Base-by-base conservation (phyloP, 2,888 invertebrate genomes). In the Marasmarcha lunaedactyla region DNA sequence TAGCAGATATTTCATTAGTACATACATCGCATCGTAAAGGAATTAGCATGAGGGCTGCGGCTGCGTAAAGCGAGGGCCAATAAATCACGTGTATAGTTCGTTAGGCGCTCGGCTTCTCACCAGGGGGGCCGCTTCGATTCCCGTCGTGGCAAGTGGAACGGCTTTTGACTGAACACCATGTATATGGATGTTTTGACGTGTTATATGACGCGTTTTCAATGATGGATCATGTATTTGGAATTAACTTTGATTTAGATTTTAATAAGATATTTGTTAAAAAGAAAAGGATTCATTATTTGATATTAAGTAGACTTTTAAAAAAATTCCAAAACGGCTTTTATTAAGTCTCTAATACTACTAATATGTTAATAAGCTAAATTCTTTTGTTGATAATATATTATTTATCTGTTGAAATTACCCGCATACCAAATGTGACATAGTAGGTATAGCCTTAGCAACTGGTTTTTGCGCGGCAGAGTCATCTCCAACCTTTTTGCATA, bases 121-220 rank as follows among this genome's bases (percentile, higher is more conserved):
- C 49, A 51, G 76, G 55, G 81, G 77, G 67, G 70, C 71, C 71
- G 52, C 63, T 76, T 73, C 74, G 72, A 68, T 65, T 67, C 78
- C 69, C 58, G 65, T 51, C 59, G 63, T 57, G 70, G 65, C 74
- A 74, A 74, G 71, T 73, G 70, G 61, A 68, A 63, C 70, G 57
- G 52, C 69, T 57, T 68, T 70, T 70, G 57, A 69, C 56, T 58
- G 55, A 73, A 65, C 72, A 73, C 70, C 71, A 67, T 76, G 70
- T 68, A 70, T 72, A 59, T 67, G 71, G 63, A 63, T 77, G 76
- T 77, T 78, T 74, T 77, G 79, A 79, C 76, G 72, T 72, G 59
- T 61, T 61, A 59, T 64, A 67, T 59, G 71, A 63, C 63, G 59
- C 57, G 51, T 55, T 57, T 49, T 46, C 36, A 46, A 55, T 76